phyloP scores from a whole-genome alignment of 2,113 vertebrate genomes.

The Casuarius casuarius region DNA sequence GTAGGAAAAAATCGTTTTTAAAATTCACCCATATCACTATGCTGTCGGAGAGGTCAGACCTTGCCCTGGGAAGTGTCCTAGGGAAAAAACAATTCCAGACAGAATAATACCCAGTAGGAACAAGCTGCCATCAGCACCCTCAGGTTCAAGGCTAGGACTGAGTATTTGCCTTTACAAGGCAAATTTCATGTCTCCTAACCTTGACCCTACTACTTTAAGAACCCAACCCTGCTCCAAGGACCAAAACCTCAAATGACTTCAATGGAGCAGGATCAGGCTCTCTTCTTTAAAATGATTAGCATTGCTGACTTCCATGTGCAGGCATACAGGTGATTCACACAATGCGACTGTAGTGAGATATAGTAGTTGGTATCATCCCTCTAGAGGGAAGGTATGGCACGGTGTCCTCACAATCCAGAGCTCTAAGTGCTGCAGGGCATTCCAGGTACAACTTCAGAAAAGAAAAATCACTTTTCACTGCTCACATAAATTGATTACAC shows the following conservation, averaged over 20 bases:
- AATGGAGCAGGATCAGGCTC: not conserved
- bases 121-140: accelerated
- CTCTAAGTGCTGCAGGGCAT: not conserved
- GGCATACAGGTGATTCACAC: not conserved
- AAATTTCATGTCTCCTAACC: not conserved
- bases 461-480: not conserved
- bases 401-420: not conserved
- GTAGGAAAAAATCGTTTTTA: not conserved
- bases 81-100: not conserved
- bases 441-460: not conserved
- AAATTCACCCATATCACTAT: not conserved
- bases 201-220: not conserved
- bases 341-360: not conserved
- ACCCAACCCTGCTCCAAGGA: not conserved
- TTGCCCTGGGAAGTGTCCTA: not conserved
- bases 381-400: not conserved
- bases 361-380: not conserved
- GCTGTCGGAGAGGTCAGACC: not conserved
- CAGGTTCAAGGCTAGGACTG: not conserved
- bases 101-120: not conserved
- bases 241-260: not conserved
- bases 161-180: not conserved
- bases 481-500: not conserved
- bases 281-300: not conserved
- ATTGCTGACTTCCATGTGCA: not conserved